Percentiles rank a stretch among this genome's conserved stretches.
These are phyloP conservation scores for Umimayanthus kanabou DNA, from an alignment of 92 coral and sea anemone species.

Conservation along the genomic window DNA sequence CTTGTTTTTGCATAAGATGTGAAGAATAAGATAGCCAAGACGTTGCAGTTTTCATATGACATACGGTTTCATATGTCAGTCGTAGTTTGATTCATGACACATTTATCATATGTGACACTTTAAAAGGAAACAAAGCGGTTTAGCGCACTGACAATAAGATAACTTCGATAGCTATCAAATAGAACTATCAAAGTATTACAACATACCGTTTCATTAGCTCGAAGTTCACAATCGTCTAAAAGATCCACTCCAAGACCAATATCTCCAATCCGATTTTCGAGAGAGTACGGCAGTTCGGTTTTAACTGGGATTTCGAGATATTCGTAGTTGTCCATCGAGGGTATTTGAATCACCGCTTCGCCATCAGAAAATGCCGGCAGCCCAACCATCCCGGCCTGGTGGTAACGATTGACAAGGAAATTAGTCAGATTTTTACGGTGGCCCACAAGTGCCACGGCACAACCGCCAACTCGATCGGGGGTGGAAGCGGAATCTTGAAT, in stretches of 20 bases:
- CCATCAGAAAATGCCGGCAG: constrained; percentile 31
- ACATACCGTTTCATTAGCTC: constrained; percentile 40
- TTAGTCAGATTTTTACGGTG: neutral
- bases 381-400: constrained; percentile 37
- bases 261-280: constrained; percentile 29
- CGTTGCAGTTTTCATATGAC: no score
- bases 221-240: constrained; percentile 33
- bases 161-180: neutral
- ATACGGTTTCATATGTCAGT: no score
- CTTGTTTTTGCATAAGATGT: neutral
- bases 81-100: no score
- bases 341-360: constrained; percentile 24
- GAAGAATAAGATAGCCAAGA: neutral
- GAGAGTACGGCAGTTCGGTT: constrained; percentile 28
- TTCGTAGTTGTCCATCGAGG: constrained; percentile 42
- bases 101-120: no score
- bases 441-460: no score
- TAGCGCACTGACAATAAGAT: neutral
- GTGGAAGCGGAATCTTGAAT: no score
- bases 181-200: neutral
- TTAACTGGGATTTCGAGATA: constrained; percentile 33
- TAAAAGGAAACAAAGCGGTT: neutral
- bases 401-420: neutral
- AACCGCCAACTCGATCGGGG: no score
- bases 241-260: constrained; percentile 39